Conservation (phyloP, 2,113 vertebrate genomes). For the Sisor rabdophorus region DNA sequence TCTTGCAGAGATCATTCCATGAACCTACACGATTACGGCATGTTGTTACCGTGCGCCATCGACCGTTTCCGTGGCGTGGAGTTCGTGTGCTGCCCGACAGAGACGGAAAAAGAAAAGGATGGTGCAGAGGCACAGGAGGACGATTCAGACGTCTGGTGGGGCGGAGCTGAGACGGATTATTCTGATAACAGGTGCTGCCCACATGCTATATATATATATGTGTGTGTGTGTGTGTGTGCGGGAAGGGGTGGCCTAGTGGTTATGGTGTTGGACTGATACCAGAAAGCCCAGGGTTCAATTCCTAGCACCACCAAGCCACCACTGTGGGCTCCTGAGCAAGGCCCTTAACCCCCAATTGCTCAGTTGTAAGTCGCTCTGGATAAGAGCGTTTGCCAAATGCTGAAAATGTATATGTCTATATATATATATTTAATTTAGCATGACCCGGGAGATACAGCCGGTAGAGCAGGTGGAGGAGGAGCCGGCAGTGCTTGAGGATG, state of each 20-base stretch:
- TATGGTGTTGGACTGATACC: too few relatives aligned
- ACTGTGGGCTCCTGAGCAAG: too few relatives aligned
- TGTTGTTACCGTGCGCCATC: constrained; percentile 93
- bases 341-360: too few relatives aligned
- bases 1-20: constrained; percentile 93
- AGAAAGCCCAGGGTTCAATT: too few relatives aligned
- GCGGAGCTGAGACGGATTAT: constrained; percentile 89
- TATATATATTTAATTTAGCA: constrained; percentile 62
- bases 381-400: too few relatives aligned
- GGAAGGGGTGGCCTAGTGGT: too few relatives aligned
- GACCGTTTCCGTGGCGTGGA: constrained; percentile 96
- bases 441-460: constrained; percentile 78
- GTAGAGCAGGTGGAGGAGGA: constrained; percentile 67
- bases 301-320: too few relatives aligned
- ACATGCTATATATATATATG: background rate
- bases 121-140: constrained; percentile 84
- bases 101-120: constrained; percentile 76
- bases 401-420: too few relatives aligned
- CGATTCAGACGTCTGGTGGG: constrained; percentile 98
- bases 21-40: constrained; percentile 94
- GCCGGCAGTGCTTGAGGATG: constrained; percentile 63
- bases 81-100: constrained; percentile 92
- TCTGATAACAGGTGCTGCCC: constrained; percentile 81
- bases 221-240: background rate
- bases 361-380: too few relatives aligned